phyloP scores from a whole-genome alignment of 2,888 invertebrate genomes.

The Eugnorisma glareosa region DNA sequence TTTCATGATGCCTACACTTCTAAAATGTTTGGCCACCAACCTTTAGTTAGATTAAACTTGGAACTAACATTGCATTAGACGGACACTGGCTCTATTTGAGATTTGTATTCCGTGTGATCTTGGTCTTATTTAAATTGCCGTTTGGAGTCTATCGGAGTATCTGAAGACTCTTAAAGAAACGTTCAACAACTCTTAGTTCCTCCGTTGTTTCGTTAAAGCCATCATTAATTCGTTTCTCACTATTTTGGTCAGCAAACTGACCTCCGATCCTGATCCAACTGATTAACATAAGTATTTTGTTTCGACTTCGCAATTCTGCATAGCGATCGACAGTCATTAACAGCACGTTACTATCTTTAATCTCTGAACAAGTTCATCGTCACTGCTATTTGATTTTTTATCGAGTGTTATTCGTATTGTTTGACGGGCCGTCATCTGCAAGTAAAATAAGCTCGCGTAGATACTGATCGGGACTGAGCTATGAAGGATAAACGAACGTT shows the following conservation, averaged over 20 bases:
- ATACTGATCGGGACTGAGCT: conserved; percentile 55
- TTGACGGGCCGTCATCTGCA: conserved; percentile 60
- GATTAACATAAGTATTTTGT: conserved; percentile 62
- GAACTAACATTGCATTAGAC: conserved; percentile 4
- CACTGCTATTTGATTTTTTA: conserved; percentile 44
- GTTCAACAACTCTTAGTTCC: conserved; percentile 27
- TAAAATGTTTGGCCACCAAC: conserved; percentile 26
- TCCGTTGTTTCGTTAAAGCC: conserved; percentile 13
- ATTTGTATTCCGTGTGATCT: conserved; percentile 25
- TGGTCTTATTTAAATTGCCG: conserved; percentile 19
- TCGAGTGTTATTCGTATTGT: conserved; percentile 52
- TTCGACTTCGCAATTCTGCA: conserved; percentile 53
- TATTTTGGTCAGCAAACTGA: conserved; percentile 26
- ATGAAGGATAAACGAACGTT: conserved; percentile 54
- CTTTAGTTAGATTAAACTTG: conserved; percentile 2
- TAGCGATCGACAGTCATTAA: conserved; percentile 42
- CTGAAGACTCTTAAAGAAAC: conserved; percentile 6
- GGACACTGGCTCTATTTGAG: not conserved
- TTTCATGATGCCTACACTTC: conserved; percentile 34
- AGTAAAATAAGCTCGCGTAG: conserved; percentile 58
- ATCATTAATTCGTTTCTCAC: conserved; percentile 13
- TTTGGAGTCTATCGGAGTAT: conserved; percentile 2
- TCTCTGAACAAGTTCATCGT: conserved; percentile 53
- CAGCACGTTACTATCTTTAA: conserved; percentile 43
- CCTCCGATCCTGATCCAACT: conserved; percentile 59